These are phyloP conservation scores for Phycodurus eques DNA, from an alignment of 2,113 vertebrate genomes.

Conservation along the genomic window DNA sequence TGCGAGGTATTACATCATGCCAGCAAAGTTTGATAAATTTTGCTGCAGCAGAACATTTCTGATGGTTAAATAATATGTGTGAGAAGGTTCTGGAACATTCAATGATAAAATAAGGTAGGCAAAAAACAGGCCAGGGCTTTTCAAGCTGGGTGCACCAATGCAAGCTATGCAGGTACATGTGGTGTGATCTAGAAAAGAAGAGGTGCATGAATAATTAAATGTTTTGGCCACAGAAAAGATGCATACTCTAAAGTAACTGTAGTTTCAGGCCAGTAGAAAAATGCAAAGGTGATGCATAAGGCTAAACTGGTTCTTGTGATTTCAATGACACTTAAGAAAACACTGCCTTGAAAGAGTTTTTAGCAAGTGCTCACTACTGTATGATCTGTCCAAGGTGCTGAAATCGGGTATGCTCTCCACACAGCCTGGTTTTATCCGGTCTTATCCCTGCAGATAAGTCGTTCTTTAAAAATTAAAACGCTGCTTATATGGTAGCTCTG, in stretches of 20 bases:
- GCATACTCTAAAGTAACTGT: slow-evolving; percentile 6
- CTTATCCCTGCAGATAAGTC: slow-evolving; percentile 2
- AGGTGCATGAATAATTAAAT: slow-evolving; percentile 51
- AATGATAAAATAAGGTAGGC: slow-evolving; percentile 12
- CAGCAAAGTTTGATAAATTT: slow-evolving; percentile 5
- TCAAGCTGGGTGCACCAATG: slow-evolving; percentile 4
- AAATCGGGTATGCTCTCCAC: slow-evolving; percentile 27
- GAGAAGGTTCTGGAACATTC: background rate
- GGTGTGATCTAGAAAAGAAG: slow-evolving; percentile 31
- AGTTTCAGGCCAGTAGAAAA: background rate
- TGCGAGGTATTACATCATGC: background rate
- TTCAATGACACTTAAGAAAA: background rate
- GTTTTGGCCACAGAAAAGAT: slow-evolving; percentile 25
- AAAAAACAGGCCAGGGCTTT: slow-evolving; percentile 1
- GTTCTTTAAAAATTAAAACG: slow-evolving; percentile 28
- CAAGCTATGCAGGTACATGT: slow-evolving; percentile 9
- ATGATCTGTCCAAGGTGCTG: slow-evolving; percentile 64
- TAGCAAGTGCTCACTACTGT: background rate
- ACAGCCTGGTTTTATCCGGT: background rate
- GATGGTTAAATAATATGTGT: background rate
- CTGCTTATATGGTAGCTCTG: background rate
- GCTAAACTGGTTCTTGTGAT: background rate
- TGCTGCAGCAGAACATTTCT: slow-evolving; percentile 8
- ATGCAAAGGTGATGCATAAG: background rate
- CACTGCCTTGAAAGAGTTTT: slow-evolving; percentile 5